Conservation (phyloP, 53 echinoderm and acorn worm genomes). For the Patiria pectinifera region DNA sequence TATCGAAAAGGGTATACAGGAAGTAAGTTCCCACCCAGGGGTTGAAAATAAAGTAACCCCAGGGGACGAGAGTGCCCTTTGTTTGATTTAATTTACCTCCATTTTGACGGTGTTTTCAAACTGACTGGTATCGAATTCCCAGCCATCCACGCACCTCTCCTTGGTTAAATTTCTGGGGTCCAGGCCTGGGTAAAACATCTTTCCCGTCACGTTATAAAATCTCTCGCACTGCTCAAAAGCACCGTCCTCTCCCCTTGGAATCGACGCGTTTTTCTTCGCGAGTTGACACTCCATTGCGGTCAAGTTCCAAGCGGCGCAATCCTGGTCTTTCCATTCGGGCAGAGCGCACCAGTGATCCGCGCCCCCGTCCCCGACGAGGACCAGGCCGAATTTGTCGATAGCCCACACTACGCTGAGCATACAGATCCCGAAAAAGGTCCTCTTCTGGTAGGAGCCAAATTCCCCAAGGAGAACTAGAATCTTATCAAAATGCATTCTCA, state of each 20-base stretch:
- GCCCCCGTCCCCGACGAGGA: slow-evolving; percentile 72
- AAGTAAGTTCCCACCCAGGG: too few species aligned
- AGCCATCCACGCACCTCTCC: slow-evolving; percentile 72
- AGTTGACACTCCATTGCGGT: slow-evolving; percentile 58
- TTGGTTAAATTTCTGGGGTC: slow-evolving; percentile 34
- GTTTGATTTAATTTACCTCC: slow-evolving; percentile 62
- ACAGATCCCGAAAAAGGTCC: slow-evolving; percentile 83
- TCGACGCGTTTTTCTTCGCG: slow-evolving; percentile 80
- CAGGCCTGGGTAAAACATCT: slow-evolving; percentile 56
- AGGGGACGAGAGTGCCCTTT: too few species aligned
- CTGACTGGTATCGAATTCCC: slow-evolving; percentile 74
- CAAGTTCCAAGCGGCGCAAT: slow-evolving; percentile 77
- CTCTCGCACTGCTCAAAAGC: slow-evolving; percentile 44
- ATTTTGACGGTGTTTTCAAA: slow-evolving; percentile 69
- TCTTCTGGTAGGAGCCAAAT: slow-evolving; percentile 85
- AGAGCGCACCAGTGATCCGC: slow-evolving; percentile 85
- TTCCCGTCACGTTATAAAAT: slow-evolving; percentile 57
- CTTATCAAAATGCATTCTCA: slow-evolving; percentile 53
- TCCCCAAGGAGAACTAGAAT: slow-evolving; percentile 63
- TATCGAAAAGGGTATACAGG: too few species aligned
- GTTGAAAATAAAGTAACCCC: too few species aligned
- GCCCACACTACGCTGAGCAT: slow-evolving; percentile 78
- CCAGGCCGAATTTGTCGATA: slow-evolving; percentile 83
- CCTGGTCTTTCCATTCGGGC: slow-evolving; percentile 61
- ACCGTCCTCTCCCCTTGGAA: slow-evolving; percentile 39